These are phyloP conservation scores for Campoplex capitator DNA, from an alignment of 2,888 invertebrate genomes.

Conservation along the genomic window DNA sequence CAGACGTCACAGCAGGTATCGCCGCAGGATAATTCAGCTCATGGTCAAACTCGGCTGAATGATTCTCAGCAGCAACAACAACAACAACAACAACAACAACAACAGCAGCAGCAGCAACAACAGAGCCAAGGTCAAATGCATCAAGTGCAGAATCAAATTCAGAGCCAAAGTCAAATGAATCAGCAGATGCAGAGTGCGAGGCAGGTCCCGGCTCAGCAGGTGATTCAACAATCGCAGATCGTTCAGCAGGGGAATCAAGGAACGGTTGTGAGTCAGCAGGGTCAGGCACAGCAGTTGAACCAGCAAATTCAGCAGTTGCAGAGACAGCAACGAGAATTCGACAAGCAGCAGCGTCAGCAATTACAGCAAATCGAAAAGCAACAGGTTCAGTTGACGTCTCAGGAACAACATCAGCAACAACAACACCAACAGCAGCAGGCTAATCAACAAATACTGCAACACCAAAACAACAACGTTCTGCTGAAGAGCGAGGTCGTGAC, in stretches of 20 bases:
- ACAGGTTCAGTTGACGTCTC: conserved; percentile 76
- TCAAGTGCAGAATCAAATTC: conserved; percentile 81
- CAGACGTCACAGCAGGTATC: conserved; percentile 81
- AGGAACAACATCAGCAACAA: conserved; percentile 75
- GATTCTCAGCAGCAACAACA: conserved; percentile 73
- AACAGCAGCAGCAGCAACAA: conserved; percentile 67
- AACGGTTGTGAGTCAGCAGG: conserved; percentile 81
- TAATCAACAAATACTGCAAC: conserved; percentile 67
- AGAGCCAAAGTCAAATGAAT: conserved; percentile 81
- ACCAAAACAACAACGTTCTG: conserved; percentile 81
- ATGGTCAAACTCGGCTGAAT: conserved; percentile 79
- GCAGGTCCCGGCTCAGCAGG: conserved; percentile 75
- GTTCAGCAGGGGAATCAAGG: conserved; percentile 75
- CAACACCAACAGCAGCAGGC: conserved; percentile 63
- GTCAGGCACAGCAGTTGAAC: conserved; percentile 70
- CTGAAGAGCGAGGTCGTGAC: conserved; percentile 76
- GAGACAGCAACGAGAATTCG: conserved; percentile 76
- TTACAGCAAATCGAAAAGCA: conserved; percentile 80
- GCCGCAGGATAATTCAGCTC: conserved; percentile 78
- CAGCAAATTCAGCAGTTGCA: conserved; percentile 73
- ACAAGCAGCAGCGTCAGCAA: conserved; percentile 78
- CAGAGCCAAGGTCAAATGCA: conserved; percentile 84
- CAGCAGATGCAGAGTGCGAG: conserved; percentile 76
- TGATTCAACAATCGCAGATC: conserved; percentile 70
- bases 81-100: conserved; percentile 72